Percentiles rank a stretch among this genome's conserved stretches.
phyloP scores from a whole-genome alignment of 2,113 vertebrate genomes.

The Neotoma lepida region DNA sequence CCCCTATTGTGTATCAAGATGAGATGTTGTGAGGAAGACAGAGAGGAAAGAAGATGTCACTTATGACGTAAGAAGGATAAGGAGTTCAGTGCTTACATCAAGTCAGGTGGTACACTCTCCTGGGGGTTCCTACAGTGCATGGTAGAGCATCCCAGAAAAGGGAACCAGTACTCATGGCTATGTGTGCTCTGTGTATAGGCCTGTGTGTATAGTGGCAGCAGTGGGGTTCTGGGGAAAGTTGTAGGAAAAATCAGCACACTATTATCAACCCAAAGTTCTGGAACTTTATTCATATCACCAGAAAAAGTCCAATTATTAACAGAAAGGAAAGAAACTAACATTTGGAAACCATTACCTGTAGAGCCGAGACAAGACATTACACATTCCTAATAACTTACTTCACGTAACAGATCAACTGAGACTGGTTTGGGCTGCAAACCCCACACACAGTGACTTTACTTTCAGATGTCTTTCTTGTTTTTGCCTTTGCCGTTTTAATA shows the following conservation, averaged over 20 bases:
- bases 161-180: not conserved
- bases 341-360: not conserved
- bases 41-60: constrained; percentile 80
- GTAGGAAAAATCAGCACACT: constrained; percentile 5
- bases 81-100: constrained; percentile 74
- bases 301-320: constrained; percentile 26
- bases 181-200: not conserved
- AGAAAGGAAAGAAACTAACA: constrained; percentile 37
- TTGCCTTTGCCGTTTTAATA: not conserved
- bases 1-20: constrained; percentile 80
- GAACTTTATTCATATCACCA: constrained; percentile 36
- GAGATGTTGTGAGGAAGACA: constrained; percentile 79
- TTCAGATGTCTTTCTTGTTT: not conserved
- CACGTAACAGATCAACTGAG: constrained; percentile 24
- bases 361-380: constrained; percentile 6
- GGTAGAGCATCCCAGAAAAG: not conserved
- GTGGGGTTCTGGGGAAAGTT: not conserved
- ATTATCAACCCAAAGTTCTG: constrained; percentile 46
- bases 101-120: constrained; percentile 42
- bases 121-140: not conserved
- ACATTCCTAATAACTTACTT: constrained; percentile 42
- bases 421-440: not conserved
- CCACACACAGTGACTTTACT: not conserved
- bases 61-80: constrained; percentile 74
- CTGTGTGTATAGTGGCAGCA: not conserved